Base-by-base conservation (phyloP, 2,113 vertebrate species). In the Thomomys bottae region DNA sequence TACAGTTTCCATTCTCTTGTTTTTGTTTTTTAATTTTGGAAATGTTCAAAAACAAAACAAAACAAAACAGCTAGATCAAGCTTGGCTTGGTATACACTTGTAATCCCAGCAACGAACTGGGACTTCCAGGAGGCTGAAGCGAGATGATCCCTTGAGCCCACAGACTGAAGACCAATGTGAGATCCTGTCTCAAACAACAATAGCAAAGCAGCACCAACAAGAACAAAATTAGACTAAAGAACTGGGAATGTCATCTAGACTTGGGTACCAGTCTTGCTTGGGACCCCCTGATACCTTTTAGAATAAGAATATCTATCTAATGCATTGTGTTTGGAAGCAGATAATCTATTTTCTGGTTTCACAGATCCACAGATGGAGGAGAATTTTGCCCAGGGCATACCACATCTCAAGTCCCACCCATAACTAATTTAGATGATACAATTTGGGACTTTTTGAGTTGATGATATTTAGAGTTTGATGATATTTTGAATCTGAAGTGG, bases 401-500 rank as follows among this genome's bases (percentile, higher is more conserved):
- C n/a, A 28, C 26, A 61, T 30, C 24, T 67, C 38, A 79, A 40
- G 8, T 84, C 59, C 92, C 30, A 63, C 18, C 26, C 30, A 3
- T 81, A 87, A 87, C 64, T 84, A 34, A 80, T 82, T 78, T 82
- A 79, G 66, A 73, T 73, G 24, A 88, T 68, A 24, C 77, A 68
- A 84, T 45, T 30, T 70, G 36, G 63, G 32, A 30, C 24, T 81
- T 89, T 76, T 6, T 77, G 57, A 90, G 24, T 70, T 57, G n/a
- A 70, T 87, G 67, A 81, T 42, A 68, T 77, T 92, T 85, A 85
- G 49, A n/a, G n/a, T n/a, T n/a, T n/a, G n/a, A 59, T 64, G 45
- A 82, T 20, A 68, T 76, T 73, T 92, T 77, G 49, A 49, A 78
- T 8, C 88, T 73, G 28, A 17, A 64, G 77, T 38, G 34, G 34